Base-by-base conservation (phyloP, 2,888 invertebrate species). In the Diaphora mendica region DNA sequence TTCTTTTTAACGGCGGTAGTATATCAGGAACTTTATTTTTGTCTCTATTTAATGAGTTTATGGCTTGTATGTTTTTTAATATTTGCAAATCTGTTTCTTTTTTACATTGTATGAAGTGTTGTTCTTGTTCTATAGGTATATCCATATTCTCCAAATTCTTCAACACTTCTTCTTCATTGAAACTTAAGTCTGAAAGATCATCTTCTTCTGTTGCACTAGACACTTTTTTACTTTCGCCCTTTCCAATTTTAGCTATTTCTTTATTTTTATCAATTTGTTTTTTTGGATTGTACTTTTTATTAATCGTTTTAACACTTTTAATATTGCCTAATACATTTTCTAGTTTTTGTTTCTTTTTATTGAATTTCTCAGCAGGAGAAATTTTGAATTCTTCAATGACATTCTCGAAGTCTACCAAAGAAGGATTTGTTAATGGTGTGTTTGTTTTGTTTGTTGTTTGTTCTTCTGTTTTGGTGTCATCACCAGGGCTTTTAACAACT, bases 291-390 rank as follows among this genome's bases (percentile, higher is more conserved):
- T 17, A 17, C 30, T 30, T 62, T 62, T 64, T 35, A 23, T 20
- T 48, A 8, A 8, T 33, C 48, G n/a, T 64, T 80, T 86, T 91
- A 4, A 59, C 67, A 55, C 79, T 88, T 81, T 90, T 93, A 23
- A 94, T 89, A 74, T 85, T 89, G 15, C 87, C 87, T 67, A 91
- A 74, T 9, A 91, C 72, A 42, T 78, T 82, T 86, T 95, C 94
- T 51, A 95, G 75, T 81, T 94, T 94, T 0, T 76, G 87, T 17
- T 90, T 86, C 77, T 93, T 94, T 15, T 88, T 87, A 1, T 85
- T 80, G 55, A 92, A 92, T 76, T 82, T 89, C 0, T 84, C 84
- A 42, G 88, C n/a, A 3, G 64, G 15, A 64, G 35, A 69, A 13
- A 39, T 72, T 70, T 72, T 69, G 13, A 72, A 44, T 68, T 42